Conservation (phyloP, 2,113 vertebrate species). For the Sphaerodactylus townsendi region DNA sequence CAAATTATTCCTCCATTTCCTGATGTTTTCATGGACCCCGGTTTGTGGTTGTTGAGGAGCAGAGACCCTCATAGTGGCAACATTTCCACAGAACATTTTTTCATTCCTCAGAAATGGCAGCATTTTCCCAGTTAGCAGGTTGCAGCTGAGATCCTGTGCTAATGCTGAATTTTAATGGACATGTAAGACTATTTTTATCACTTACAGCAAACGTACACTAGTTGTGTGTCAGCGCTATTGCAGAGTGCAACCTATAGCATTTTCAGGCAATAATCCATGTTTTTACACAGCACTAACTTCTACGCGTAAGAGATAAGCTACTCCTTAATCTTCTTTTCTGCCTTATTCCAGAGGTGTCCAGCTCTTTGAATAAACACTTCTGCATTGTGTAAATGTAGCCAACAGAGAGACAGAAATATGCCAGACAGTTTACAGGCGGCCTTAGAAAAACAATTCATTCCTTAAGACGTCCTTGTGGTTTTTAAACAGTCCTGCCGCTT, state of each 20-base stretch:
- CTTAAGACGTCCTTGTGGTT: not conserved
- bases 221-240: not conserved
- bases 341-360: not conserved
- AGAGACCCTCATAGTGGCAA: no score
- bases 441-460: not conserved
- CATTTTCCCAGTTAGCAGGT: not conserved
- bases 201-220: not conserved
- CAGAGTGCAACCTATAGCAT: not conserved
- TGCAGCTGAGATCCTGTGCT: not conserved
- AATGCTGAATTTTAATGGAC: not conserved
- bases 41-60: no score
- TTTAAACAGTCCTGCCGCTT: not conserved
- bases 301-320: not conserved
- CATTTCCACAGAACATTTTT: no score
- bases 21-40: no score
- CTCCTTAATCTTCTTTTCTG: not conserved
- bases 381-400: not conserved
- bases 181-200: not conserved
- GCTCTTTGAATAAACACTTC: not conserved
- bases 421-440: not conserved
- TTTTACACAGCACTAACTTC: not conserved
- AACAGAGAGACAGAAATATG: not conserved
- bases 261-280: not conserved
- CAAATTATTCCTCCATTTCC: no score
- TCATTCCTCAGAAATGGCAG: no score